Evolutionary conservation across 2,888 invertebrate genomes (phyloP), one percentile per base, ranked within the genome.

Genomic region (Orthonychiurus folsomi): DNA sequence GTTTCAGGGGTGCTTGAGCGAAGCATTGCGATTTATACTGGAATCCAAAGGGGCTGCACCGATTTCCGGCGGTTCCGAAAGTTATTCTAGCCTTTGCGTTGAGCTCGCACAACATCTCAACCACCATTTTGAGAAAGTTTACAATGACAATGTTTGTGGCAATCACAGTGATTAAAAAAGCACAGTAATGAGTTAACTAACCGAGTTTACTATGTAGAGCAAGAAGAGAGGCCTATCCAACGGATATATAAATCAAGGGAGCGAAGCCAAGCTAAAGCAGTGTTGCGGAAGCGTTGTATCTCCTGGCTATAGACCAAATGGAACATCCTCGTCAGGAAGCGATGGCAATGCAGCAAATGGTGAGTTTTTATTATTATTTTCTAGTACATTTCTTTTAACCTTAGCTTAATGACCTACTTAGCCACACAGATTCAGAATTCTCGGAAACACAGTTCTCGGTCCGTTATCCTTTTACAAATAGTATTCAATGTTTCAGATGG

Each of bases 1-100:
- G 1, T 95, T 87, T 79, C 89, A 89, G 75, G 94, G 93, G 77
- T 94, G 94, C 71, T 84, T 90, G 75, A 86, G 88, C 60, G 94
- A 95, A 77, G 86, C 89, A 1, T 86, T 93, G 80, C 84, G 91
- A 72, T 95, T 89, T 78, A 84, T 95, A 58, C 87, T 89, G 24
- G 93, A 93, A 75, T 85, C 86, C 9, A 88, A 90, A 74, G 89
- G 88, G 1, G 61, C 68, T 54, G 21, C 24, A 12, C 3, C 37
- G 64, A 67, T 83, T 60, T 84, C 87, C 0, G 81, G 85, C n/a
- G 92, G 93, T 75, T 9, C 15, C 9, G 37, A 37, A 5, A 37
- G 37, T 37, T 37, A 37, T 15, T 9, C 37, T 9, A 84, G 86
- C 0, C 80, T 92, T 27, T 93, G 91, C 75, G 83, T 86, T 60